Evolutionary conservation across 2,888 invertebrate species (phyloP).

Genomic region (Chalcis sispes): DNA sequence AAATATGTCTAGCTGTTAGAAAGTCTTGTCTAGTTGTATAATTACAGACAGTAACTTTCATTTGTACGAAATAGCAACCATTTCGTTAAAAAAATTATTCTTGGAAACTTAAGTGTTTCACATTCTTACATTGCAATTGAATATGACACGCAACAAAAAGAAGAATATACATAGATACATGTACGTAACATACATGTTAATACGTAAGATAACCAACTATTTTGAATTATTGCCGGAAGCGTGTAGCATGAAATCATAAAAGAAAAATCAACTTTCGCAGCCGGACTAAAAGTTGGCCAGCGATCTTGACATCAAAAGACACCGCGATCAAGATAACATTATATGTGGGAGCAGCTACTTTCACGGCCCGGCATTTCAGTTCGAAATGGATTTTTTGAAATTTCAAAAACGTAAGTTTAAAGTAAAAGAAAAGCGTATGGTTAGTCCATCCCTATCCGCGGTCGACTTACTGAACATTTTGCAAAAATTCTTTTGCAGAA

Average conservation of each 20-base stretch:
- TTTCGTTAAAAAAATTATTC: too few relatives aligned
- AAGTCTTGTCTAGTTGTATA: too few relatives aligned
- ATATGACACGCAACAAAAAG: too few relatives aligned
- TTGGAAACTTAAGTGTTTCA: too few relatives aligned
- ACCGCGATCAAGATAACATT: slow-evolving; percentile 45
- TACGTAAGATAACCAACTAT: too few relatives aligned
- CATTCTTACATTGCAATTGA: too few relatives aligned
- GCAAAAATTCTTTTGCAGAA: background rate
- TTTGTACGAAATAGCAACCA: too few relatives aligned
- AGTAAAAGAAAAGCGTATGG: background rate
- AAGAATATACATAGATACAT: too few relatives aligned
- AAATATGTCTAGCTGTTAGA: too few relatives aligned
- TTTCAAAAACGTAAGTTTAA: slow-evolving; percentile 4
- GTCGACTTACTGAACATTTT: slow-evolving; percentile 27
- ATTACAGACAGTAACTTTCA: too few relatives aligned
- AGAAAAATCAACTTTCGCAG: slow-evolving; percentile 11
- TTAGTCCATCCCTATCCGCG: background rate
- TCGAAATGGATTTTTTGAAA: slow-evolving; percentile 32
- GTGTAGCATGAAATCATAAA: background rate
- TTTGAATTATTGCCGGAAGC: background rate
- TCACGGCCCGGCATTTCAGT: slow-evolving; percentile 6
- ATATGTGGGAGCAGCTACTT: background rate
- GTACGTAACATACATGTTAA: background rate
- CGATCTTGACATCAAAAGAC: slow-evolving; percentile 20
- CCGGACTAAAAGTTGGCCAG: slow-evolving; percentile 22